Evolutionary conservation across 2,113 vertebrate species (phyloP), one percentile per base, ranked within the genome.

Genomic region (Struthidea cinerea): DNA sequence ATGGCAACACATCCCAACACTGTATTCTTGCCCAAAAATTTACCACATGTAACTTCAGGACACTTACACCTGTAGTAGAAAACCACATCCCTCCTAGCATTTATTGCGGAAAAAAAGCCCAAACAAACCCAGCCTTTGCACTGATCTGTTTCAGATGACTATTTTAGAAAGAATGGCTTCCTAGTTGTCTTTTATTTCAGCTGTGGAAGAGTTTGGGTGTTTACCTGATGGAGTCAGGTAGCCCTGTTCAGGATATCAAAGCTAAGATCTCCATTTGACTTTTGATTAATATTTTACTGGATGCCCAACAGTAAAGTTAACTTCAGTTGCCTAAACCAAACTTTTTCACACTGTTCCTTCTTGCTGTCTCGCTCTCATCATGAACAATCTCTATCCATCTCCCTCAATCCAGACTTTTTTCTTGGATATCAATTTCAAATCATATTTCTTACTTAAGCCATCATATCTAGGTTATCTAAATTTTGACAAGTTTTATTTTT

Each of bases 61-160:
- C 11, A 27, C 12, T 61, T 52, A 59, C 10, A 44, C 2, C 9
- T 61, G 6, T 42, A 19, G 17, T 17, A 35, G 57, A 59, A 82
- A 82, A 50, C 2, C 32, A 46, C 24, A 41, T 30, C 10, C 55
- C 35, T 79, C 11, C 33, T 76, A 46, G 80, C 4, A 60, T 8
- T 33, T 13, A 59, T 63, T 68, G 44, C 10, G 64, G 28, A 21
- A 67, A 57, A 64, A 35, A 32, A 44, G 5, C 6, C 19, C 19
- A 56, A 35, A 87, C 2, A 22, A 64, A 41, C 4, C 5, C 42
- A 67, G 11, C 0, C 0, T 57, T 90, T 57, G 28, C 20, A 57
- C 2, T n/a, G 22, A 37, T 44, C 3, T 87, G 9, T 53, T 87
- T 81, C 37, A 78, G 10, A 27, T 39, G 0, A 42, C 6, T 81